A percentile compares a stretch with the other conserved stretches of the same genome.
phyloP scores from a whole-genome alignment of 35 echinoderm and acorn worm species.

The Lytechinus variegatus region DNA sequence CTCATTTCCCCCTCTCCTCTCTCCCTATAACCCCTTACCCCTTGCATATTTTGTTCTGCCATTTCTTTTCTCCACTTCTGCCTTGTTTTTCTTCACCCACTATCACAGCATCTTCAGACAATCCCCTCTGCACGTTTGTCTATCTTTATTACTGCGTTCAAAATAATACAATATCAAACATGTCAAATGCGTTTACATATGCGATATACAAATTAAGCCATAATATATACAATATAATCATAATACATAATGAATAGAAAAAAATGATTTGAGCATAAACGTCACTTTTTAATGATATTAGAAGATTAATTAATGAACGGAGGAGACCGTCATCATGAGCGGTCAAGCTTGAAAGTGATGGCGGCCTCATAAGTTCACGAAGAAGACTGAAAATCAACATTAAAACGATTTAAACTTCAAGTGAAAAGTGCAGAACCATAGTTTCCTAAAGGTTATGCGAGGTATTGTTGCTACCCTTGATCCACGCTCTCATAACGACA shows the following conservation, averaged over 20 bases:
- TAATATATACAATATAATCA: too few relatives aligned
- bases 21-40: not conserved
- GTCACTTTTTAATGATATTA: too few relatives aligned
- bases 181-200: too few relatives aligned
- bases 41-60: not conserved
- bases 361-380: not conserved
- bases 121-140: not conserved
- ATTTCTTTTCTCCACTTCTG: not conserved
- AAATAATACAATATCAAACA: too few relatives aligned
- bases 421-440: not conserved
- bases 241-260: too few relatives aligned
- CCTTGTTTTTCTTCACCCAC: not conserved
- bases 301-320: too few relatives aligned
- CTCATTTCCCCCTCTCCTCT: not conserved
- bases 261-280: too few relatives aligned
- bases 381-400: not conserved
- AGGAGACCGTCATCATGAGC: too few relatives aligned
- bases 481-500: not conserved
- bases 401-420: not conserved
- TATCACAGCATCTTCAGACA: not conserved
- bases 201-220: too few relatives aligned
- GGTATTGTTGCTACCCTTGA: not conserved
- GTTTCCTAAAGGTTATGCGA: not conserved
- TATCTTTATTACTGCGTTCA: too few relatives aligned
- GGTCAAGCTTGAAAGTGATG: too few relatives aligned